Percentiles rank a stretch among this genome's conserved stretches.
These are phyloP conservation scores for Polydesmus complanatus DNA, from an alignment of 2,888 invertebrate species.

Conservation along the genomic window DNA sequence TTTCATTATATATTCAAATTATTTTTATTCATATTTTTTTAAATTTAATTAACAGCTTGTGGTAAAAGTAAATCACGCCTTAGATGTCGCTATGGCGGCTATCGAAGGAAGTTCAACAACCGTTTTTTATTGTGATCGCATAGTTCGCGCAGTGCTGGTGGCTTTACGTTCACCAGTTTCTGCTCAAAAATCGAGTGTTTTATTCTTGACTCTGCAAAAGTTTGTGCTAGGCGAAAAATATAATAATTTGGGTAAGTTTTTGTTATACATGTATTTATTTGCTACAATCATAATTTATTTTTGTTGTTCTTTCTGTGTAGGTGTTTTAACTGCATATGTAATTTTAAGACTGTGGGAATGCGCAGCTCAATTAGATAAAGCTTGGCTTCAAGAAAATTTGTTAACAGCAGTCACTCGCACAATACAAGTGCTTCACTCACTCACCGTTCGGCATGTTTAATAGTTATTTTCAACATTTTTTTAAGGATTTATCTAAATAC, in stretches of 20 bases:
- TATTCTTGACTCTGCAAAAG: conserved; percentile 47
- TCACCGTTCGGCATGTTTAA: conserved; percentile 30
- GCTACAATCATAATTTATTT: not conserved
- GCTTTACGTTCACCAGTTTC: conserved; percentile 63
- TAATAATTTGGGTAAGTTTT: conserved; percentile 25
- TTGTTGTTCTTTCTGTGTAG: not conserved
- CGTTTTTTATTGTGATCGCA: conserved; percentile 41
- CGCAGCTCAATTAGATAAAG: conserved; percentile 58
- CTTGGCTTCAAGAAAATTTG: conserved; percentile 59
- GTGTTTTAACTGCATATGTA: conserved; percentile 35
- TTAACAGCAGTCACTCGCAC: conserved; percentile 48
- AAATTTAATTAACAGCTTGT: conserved; percentile 26
- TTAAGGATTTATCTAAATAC: not conserved
- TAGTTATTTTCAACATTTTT: not conserved
- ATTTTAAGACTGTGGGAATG: conserved; percentile 63
- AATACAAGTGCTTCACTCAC: conserved; percentile 43
- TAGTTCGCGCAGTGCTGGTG: conserved; percentile 45
- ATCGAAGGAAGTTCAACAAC: conserved; percentile 39
- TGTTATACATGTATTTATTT: not conserved
- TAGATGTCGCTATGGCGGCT: conserved; percentile 28
- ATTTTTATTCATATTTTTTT: not conserved
- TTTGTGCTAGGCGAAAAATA: conserved; percentile 38
- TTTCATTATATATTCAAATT: conserved; percentile 14
- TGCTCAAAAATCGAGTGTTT: conserved; percentile 48
- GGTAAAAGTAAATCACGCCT: conserved; percentile 26